Conservation (phyloP, 2,113 vertebrate species). For the Telmatochromis bifrenatus region DNA sequence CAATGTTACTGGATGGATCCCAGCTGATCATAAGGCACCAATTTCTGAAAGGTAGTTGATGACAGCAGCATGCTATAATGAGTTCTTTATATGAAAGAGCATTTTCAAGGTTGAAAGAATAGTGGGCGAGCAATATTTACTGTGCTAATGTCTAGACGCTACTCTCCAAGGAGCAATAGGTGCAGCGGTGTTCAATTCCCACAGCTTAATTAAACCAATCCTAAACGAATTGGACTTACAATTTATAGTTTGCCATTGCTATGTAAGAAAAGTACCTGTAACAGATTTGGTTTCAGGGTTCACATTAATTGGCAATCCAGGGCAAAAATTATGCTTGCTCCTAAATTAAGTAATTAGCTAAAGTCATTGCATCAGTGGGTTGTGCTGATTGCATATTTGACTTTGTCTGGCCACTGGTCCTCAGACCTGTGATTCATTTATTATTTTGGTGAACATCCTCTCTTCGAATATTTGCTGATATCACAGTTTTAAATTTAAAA, state of each 20-base stretch:
- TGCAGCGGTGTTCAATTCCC: constrained; percentile 1
- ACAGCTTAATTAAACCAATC: constrained; percentile 49
- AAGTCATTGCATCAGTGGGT: constrained; percentile 39
- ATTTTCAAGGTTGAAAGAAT: constrained; percentile 33
- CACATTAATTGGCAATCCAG: constrained; percentile 45
- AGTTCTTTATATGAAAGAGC: not conserved
- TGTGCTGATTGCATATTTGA: constrained; percentile 35
- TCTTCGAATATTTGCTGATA: constrained; percentile 19
- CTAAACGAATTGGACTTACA: constrained; percentile 48
- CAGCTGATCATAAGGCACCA: constrained; percentile 4
- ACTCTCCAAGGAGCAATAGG: constrained; percentile 27
- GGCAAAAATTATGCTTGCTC: constrained; percentile 55
- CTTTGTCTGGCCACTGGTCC: constrained; percentile 35
- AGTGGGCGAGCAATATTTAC: constrained; percentile 25
- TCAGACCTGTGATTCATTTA: not conserved
- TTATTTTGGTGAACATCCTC: constrained; percentile 3
- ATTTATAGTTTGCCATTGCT: constrained; percentile 55
- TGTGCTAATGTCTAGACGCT: not conserved
- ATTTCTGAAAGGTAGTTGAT: constrained; percentile 7
- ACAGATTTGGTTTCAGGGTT: constrained; percentile 40
- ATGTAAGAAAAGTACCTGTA: constrained; percentile 41
- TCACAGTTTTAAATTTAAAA: not conserved
- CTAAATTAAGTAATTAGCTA: constrained; percentile 65
- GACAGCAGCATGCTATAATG: constrained; percentile 23
- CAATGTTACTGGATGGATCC: constrained; percentile 13